phyloP scores from a whole-genome alignment of 1,140 invertebrate species.

The Lithobius niger region DNA sequence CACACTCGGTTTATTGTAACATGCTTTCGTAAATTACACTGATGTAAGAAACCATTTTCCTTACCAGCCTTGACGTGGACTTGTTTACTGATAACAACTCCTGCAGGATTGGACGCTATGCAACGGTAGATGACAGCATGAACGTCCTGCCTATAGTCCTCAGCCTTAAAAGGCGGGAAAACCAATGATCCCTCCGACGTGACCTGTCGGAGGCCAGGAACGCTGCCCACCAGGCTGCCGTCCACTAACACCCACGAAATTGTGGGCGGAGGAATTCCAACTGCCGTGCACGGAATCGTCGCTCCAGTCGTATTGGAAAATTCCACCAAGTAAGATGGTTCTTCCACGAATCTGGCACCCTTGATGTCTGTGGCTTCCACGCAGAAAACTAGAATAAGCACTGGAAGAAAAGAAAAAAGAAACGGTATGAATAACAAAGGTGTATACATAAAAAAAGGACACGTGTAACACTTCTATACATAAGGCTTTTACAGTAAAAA shows the following conservation, averaged over 20 bases:
- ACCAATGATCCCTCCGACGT: not conserved
- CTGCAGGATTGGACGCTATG: not conserved
- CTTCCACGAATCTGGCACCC: too few relatives aligned
- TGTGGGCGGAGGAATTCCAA: slow-evolving; percentile 76
- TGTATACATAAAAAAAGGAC: too few relatives aligned
- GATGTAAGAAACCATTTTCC: too few relatives aligned
- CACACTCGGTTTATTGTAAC: too few relatives aligned
- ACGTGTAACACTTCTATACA: too few relatives aligned
- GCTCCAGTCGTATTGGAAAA: slow-evolving; percentile 89
- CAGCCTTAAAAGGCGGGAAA: not conserved
- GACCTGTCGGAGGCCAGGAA: not conserved
- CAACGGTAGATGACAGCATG: not conserved
- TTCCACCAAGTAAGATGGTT: slow-evolving; percentile 77
- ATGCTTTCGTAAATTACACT: too few relatives aligned
- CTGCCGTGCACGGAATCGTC: slow-evolving; percentile 77
- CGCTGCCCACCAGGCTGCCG: not conserved
- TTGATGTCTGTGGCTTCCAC: too few relatives aligned
- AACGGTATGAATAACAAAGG: too few relatives aligned
- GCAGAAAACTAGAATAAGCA: too few relatives aligned
- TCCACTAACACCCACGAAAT: slow-evolving; percentile 84
- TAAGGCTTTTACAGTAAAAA: too few relatives aligned
- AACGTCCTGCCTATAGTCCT: not conserved
- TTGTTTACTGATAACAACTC: not conserved
- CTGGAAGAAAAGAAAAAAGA: too few relatives aligned
- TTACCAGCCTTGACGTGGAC: not conserved